These are phyloP conservation scores for Piprites chloris DNA, from an alignment of 2,113 vertebrate genomes.

Conservation along the genomic window DNA sequence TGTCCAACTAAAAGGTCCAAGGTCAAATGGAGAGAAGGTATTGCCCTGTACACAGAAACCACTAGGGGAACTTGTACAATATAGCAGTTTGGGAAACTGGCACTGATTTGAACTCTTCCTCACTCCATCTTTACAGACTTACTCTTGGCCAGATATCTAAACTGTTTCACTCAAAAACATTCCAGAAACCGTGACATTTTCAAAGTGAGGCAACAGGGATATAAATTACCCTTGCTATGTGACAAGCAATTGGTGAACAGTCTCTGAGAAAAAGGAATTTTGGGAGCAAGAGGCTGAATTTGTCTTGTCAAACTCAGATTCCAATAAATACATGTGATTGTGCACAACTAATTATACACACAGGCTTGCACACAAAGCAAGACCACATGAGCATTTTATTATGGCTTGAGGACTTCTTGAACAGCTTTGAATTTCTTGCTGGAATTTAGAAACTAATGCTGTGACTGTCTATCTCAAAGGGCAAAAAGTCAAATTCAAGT, in stretches of 20 bases:
- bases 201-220: neutral
- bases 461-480: neutral
- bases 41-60: neutral
- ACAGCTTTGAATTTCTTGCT: neutral
- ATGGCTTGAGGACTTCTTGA: neutral
- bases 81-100: neutral
- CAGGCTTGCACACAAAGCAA: neutral
- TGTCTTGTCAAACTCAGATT: neutral
- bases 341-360: neutral
- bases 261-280: neutral
- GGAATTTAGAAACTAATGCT: neutral
- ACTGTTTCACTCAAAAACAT: neutral
- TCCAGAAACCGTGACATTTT: slow-evolving; percentile 4
- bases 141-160: neutral
- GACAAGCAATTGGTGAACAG: neutral
- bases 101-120: neutral
- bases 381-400: neutral
- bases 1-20: neutral
- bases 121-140: neutral
- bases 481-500: neutral
- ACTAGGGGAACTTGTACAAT: neutral
- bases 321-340: neutral
- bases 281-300: neutral
- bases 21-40: neutral
- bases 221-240: neutral